These are phyloP conservation scores for Sebastiscus tertius DNA, from an alignment of 2,797 vertebrate species.

Conservation along the genomic window DNA sequence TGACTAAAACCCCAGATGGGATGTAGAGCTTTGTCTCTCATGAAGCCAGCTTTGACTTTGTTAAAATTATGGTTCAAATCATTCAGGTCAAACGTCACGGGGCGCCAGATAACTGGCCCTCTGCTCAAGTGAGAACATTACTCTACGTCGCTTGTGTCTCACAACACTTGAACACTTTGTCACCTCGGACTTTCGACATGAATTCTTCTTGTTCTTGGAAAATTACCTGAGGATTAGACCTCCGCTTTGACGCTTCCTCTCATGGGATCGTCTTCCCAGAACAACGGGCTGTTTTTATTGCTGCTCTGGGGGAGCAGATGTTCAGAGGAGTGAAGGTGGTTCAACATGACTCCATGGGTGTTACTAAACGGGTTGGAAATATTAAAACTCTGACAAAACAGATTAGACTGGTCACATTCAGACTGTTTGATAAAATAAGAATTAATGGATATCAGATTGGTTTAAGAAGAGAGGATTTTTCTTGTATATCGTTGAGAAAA, in stretches of 20 bases:
- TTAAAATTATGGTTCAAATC: not conserved
- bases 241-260: not conserved
- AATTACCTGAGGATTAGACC: not conserved
- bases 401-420: not conserved
- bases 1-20: not conserved
- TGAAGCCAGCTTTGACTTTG: not conserved
- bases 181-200: not conserved
- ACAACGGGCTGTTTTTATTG: constrained; percentile 9
- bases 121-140: not conserved
- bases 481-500: not conserved
- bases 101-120: not conserved
- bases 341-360: not conserved
- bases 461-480: too few species aligned
- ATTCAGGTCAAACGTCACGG: not conserved
- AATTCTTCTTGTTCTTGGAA: not conserved
- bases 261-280: not conserved
- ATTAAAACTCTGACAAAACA: not conserved
- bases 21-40: not conserved
- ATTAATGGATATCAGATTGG: not conserved
- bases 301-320: constrained; percentile 5
- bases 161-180: not conserved
- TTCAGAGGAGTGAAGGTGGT: not conserved
- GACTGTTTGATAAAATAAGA: not conserved
- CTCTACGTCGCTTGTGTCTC: not conserved
- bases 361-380: not conserved